Base-by-base conservation (phyloP, 1,140 invertebrate genomes). In the Lasioglossum albipes region DNA sequence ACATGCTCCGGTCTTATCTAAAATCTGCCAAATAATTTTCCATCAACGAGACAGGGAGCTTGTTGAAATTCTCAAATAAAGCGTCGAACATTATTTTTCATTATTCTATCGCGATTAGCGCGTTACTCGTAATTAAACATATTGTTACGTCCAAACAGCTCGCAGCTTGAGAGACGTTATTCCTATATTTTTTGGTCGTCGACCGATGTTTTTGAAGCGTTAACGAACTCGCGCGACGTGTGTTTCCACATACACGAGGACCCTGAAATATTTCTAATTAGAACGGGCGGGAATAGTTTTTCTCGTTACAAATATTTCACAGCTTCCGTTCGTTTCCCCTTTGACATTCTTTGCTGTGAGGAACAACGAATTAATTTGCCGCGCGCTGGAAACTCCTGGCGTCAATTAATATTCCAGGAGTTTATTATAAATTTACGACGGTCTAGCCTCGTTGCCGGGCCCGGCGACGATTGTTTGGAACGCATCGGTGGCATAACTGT, bases 301-400 rank as follows among this genome's bases (percentile, higher is more conserved):
- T 74, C 77, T 74, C 62, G 71, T 79, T 79, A 79, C 42, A 62
- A 74, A 79, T 57, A 79, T 79, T 79, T 79, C 62, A 42, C 70
- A 62, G n/a, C 27, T 36, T 41, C n/a, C n/a, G 16, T 22, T 9
- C 45, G 20, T 4, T 0, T 42, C 42, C 31, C 62, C 31, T 27
- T 57, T 49, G 16, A 42, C 66, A 74, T 79, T 64, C 61, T 62
- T 31, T n/a, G 27, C 59, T 65, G 74, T 65, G 49, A 45, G 77
- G 62, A 20, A 45, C 71, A 66, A 66, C 36, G 71, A 79, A 79
- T 79, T 79, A 79, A 79, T 79, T 79, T 74, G 42, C 65, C 71
- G 36, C 52, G 69, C 41, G 36, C 36, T 36, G 41, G 49, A 59
- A 79, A 79, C 70, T 66, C 62, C 36, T 62, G 18, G 16, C 52